Base-by-base conservation (phyloP, 2,888 invertebrate species). In the Melanargia galathea region DNA sequence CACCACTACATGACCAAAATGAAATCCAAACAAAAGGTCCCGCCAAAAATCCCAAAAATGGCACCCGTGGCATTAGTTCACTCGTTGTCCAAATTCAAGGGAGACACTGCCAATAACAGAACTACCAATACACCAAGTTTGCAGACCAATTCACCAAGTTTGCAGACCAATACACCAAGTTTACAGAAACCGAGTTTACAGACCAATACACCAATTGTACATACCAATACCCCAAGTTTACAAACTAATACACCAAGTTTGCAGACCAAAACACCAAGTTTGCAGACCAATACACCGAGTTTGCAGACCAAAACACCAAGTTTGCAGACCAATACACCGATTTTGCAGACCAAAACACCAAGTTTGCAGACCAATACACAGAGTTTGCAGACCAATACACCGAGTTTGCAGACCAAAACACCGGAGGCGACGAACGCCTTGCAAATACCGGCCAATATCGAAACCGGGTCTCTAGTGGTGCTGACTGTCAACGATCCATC, bases 401-500 rank as follows among this genome's bases (percentile, higher is more conserved):
- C 64, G 0, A 61, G 49, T 6, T 16, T 60, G 16, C 52, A 60
- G 43, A 57, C 66, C 1, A 70, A 70, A 5, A 68, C 73, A 1
- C 72, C 75, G 0, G 70, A 75, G 4, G 65, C 65, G 2, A 51
- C 74, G 0, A 75, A 70, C 43, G 60, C 71, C 0, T 60, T 76
- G 2, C 68, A 74, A 5, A 74, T 86, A 2, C 85, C 88, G 2
- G 56, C 79, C 0, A 88, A 90, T 63, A 86, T 90, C 0, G 87
- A 90, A 63, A 77, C 75, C 0, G 91, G 90, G 0, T 91, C 91
- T 0, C 68, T 91, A 43, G 90, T 91, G 0, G 88, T 90, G 0
- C 67, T 91, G 1, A 84, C 90, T 0, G 89, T 90, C 0, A 82
- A 87, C 52, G 90, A 90, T 67, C 90, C 91, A 0, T 77, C 79